Conservation (phyloP, 2,113 vertebrate species). For the Acanthisitta chloris region DNA sequence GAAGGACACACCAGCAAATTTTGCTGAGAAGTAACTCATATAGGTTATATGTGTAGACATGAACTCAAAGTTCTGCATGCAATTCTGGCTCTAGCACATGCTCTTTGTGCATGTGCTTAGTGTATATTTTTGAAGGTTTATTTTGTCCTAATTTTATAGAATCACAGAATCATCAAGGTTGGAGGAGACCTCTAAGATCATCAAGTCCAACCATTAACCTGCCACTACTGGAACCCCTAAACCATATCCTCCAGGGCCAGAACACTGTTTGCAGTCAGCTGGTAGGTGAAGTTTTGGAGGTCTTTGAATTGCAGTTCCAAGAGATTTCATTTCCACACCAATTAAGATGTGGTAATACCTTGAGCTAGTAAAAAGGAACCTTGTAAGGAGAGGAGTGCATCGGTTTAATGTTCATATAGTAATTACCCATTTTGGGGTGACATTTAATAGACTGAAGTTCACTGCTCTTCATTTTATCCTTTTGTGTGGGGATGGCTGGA, state of each 20-base stretch:
- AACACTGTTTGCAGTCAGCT: neutral
- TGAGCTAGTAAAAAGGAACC: slow-evolving; percentile 51
- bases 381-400: neutral
- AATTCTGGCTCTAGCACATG: neutral
- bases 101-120: accelerated
- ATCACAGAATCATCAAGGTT: no score
- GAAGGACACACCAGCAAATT: neutral
- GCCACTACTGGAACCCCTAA: no score
- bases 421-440: slow-evolving; percentile 73
- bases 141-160: neutral
- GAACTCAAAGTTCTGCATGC: neutral
- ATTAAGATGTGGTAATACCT: slow-evolving; percentile 32
- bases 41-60: neutral
- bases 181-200: no score
- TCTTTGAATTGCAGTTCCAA: neutral
- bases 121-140: neutral
- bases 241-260: no score
- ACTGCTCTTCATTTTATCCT: slow-evolving; percentile 44
- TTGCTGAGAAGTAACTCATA: neutral
- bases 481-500: slow-evolving; percentile 21
- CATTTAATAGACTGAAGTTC: slow-evolving; percentile 70
- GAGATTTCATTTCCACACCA: neutral
- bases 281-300: neutral
- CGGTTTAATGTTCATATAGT: slow-evolving; percentile 53
- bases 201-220: no score